phyloP scores from a whole-genome alignment of 2,113 vertebrate species.

The Serranochromis macrocephalus region DNA sequence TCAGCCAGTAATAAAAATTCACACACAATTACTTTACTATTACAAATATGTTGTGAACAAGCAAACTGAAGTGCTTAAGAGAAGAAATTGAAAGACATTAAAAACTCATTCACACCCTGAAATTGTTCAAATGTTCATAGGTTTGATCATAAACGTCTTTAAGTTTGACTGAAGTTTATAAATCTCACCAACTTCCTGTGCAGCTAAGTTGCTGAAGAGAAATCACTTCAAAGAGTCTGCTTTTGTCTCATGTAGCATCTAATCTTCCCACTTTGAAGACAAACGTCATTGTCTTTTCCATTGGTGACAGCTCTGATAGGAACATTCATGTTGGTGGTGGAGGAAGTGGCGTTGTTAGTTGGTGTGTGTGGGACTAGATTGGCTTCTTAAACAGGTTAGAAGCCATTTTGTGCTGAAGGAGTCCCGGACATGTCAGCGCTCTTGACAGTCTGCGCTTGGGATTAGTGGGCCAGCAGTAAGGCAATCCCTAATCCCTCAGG shows the following conservation, averaged over 20 bases:
- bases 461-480: slow-evolving; percentile 84
- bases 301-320: slow-evolving; percentile 33
- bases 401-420: slow-evolving; percentile 68
- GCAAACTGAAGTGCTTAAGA: neutral
- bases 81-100: neutral
- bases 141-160: neutral
- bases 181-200: neutral
- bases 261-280: slow-evolving; percentile 44
- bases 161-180: neutral
- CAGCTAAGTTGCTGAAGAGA: neutral
- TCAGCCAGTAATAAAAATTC: neutral
- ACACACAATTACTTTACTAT: neutral
- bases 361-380: slow-evolving; percentile 2
- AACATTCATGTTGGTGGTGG: slow-evolving; percentile 44
- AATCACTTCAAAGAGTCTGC: slow-evolving; percentile 30
- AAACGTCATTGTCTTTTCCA: slow-evolving; percentile 12
- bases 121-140: neutral
- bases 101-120: neutral
- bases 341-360: neutral
- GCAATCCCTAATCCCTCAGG: slow-evolving; percentile 80
- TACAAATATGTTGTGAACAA: neutral
- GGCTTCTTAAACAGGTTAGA: slow-evolving; percentile 51
- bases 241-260: slow-evolving; percentile 47
- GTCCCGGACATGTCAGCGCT: slow-evolving; percentile 82
- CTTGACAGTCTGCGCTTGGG: slow-evolving; percentile 77